Evolutionary conservation across 2,113 vertebrate genomes (phyloP), one percentile per base, ranked within the genome.

Genomic region (Carettochelys insculpta): DNA sequence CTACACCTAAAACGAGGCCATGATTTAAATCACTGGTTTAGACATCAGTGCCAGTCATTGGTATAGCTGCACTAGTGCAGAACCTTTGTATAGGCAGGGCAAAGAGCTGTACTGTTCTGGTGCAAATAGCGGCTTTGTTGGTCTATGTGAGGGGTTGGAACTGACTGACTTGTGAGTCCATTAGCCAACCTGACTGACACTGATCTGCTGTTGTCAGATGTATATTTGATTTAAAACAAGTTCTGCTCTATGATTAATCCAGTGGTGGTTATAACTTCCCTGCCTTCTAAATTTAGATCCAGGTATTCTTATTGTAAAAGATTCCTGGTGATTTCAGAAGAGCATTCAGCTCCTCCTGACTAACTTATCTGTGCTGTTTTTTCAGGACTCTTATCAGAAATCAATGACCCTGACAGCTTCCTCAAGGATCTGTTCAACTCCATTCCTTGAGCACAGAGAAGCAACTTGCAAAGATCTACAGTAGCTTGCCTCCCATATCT

Each of bases 351-450:
- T 2, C 77, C 45, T 2, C 77, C 54, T 75, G 4, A 90, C 87
- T 93, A 41, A 80, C 58, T 25, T 41, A 71, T 78, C 76, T 58
- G 2, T 93, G 11, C 77, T 85, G 22, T 90, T 68, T 93, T 68
- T 96, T 93, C 12, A 99, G 99, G 99, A 90, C 98, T 99, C 56
- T 97, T 99, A 73, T 97, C 98, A 77, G 99, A 99, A 92, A 98
- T 99, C 96, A 97, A 92, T 3, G 98, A 99, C 79, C 98, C 99
- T 0, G 98, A 99, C 94, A 97, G 97, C 97, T 99, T 99, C 98
- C 98, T 99, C 94, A 98, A 98, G 97, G 99, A 99, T 90, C 98
- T 99, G 91, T 89, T 99, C 97, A 99, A 98, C 98, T 99, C 99
- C 96, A 97, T 99, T 96, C 99, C 99, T 97, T 99, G 98, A 99